Percentiles rank a stretch among this genome's conserved stretches.
Evolutionary conservation across 1,140 invertebrate species (phyloP).

Genomic region (Oncopodura yosiiana): DNA sequence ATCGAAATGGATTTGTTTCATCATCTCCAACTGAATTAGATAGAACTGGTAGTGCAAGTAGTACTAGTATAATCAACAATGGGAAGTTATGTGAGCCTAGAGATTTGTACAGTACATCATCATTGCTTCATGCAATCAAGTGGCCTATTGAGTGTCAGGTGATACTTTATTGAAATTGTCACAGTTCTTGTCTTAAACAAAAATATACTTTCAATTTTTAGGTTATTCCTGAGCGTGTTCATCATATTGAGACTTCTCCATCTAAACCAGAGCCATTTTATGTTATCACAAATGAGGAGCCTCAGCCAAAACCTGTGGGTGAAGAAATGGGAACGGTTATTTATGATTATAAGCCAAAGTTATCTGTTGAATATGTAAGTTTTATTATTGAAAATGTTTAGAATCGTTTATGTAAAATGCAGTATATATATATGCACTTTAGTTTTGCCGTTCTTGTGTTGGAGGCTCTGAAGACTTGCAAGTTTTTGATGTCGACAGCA

Average conservation of each 20-base stretch:
- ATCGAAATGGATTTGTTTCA: no score
- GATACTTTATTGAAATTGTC: constrained; percentile 22
- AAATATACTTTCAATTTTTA: constrained; percentile 39
- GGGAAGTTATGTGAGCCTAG: constrained; percentile 52
- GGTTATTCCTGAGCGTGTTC: constrained; percentile 70
- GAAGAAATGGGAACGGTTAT: constrained; percentile 75
- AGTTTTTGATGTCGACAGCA: constrained; percentile 35
- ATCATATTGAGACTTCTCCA: constrained; percentile 63
- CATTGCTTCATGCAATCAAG: constrained; percentile 61
- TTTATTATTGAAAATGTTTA: not conserved
- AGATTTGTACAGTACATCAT: constrained; percentile 47
- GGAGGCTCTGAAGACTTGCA: constrained; percentile 48
- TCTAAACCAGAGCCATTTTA: constrained; percentile 69
- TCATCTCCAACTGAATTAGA: no score
- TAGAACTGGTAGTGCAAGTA: no score
- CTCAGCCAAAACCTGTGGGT: constrained; percentile 63
- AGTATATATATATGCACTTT: constrained; percentile 33
- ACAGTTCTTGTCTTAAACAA: not conserved
- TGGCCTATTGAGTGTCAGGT: constrained; percentile 85
- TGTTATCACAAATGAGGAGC: constrained; percentile 59
- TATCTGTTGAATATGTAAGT: constrained; percentile 79
- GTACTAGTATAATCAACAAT: not conserved
- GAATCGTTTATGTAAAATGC: not conserved
- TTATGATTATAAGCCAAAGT: constrained; percentile 75
- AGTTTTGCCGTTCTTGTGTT: constrained; percentile 76